A percentile compares a stretch with the other conserved stretches of the same genome.
Conservation (phyloP, 2,888 invertebrate genomes). For the Pseudeuparius sepicola region DNA sequence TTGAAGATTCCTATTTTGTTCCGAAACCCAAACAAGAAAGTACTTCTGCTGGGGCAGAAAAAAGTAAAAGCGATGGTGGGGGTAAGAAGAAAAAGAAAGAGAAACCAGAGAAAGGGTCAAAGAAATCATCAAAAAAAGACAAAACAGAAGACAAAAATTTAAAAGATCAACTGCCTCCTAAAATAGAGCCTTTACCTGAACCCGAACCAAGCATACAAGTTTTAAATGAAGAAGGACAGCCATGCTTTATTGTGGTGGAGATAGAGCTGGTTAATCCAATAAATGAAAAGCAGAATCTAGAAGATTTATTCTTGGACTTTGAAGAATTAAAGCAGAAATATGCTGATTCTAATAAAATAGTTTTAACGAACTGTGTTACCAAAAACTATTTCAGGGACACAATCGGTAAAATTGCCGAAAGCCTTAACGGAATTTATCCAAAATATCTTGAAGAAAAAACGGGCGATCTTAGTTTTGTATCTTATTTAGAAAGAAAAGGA, state of each 20-base stretch:
- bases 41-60: no score
- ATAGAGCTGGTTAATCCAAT: conserved; percentile 33
- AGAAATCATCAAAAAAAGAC: conserved; percentile 13
- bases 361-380: conserved; percentile 28
- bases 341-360: conserved; percentile 21
- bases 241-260: conserved; percentile 35
- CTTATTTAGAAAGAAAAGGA: conserved; percentile 25
- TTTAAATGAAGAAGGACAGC: conserved; percentile 31
- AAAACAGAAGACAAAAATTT: conserved; percentile 17
- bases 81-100: conserved; percentile 10
- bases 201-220: conserved; percentile 31
- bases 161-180: conserved; percentile 20
- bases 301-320: conserved; percentile 29
- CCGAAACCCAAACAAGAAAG: conserved; percentile 26
- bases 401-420: conserved; percentile 28
- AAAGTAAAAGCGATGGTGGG: conserved; percentile 13
- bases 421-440: conserved; percentile 31
- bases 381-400: conserved; percentile 30
- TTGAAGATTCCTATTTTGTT: conserved; percentile 33
- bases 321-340: conserved; percentile 12
- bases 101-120: conserved; percentile 10
- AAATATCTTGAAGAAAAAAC: conserved; percentile 22
- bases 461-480: conserved; percentile 24
- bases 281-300: conserved; percentile 26
- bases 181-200: conserved; percentile 24